Evolutionary conservation across 2,888 invertebrate species (phyloP).

Genomic region (Phortica okadai): DNA sequence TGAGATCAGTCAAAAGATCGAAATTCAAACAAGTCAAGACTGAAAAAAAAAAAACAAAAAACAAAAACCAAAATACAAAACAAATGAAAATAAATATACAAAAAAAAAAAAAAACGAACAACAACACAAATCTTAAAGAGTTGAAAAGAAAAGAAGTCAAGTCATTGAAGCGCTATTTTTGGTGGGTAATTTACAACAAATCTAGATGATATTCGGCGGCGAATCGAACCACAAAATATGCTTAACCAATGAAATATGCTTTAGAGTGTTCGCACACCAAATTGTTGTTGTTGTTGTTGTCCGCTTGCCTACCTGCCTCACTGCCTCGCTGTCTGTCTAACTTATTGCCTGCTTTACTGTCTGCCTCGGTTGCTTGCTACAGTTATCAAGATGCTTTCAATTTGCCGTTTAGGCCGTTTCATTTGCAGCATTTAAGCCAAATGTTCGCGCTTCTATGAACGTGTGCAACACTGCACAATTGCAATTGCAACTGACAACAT

Average conservation of each 20-base stretch:
- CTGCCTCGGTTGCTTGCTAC: constrained; percentile 17
- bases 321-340: constrained; percentile 15
- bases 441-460: neutral
- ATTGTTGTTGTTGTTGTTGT: constrained; percentile 36
- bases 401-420: constrained; percentile 69
- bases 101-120: neutral
- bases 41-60: constrained; percentile 19
- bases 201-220: constrained; percentile 28
- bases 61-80: constrained; percentile 28
- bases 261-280: constrained; percentile 63
- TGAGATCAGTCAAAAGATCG: neutral
- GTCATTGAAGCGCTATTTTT: constrained; percentile 25
- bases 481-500: constrained; percentile 1
- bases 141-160: neutral
- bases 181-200: constrained; percentile 29
- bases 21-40: constrained; percentile 21
- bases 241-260: constrained; percentile 12
- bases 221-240: constrained; percentile 22
- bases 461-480: constrained; percentile 11
- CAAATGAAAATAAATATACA: neutral
- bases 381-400: constrained; percentile 69
- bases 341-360: neutral
- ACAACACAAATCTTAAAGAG: neutral
- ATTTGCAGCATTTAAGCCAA: constrained; percentile 66
- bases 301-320: constrained; percentile 31